Conservation (phyloP, 1,140 invertebrate species). For the Pseudomyrmex flavicornis region DNA sequence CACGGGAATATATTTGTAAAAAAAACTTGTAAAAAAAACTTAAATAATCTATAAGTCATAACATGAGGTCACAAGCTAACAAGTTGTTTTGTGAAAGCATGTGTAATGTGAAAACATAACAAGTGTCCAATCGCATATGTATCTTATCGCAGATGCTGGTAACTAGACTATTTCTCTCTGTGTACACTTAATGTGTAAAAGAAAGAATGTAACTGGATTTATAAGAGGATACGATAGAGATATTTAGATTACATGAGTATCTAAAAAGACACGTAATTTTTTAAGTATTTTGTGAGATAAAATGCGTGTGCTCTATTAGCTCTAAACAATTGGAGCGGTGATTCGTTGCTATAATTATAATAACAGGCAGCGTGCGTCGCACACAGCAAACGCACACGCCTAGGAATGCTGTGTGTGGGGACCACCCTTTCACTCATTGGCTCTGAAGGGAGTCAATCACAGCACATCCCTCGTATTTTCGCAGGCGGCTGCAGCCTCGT, state of each 20-base stretch:
- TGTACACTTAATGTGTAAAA: slow-evolving; percentile 59
- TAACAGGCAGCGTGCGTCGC: slow-evolving; percentile 83
- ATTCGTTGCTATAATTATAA: slow-evolving; percentile 84
- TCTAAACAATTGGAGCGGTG: slow-evolving; percentile 81
- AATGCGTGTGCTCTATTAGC: slow-evolving; percentile 80
- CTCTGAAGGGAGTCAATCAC: slow-evolving; percentile 83
- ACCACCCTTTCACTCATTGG: slow-evolving; percentile 81
- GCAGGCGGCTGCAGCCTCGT: slow-evolving; percentile 80
- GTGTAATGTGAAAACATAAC: slow-evolving; percentile 3
- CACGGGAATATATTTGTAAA: slow-evolving; percentile 8
- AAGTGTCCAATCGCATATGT: slow-evolving; percentile 44
- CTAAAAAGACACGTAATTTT: slow-evolving; percentile 63
- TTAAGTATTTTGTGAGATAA: slow-evolving; percentile 76
- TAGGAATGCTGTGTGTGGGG: slow-evolving; percentile 82
- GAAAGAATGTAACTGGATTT: slow-evolving; percentile 62
- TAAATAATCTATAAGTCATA: background rate
- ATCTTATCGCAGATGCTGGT: slow-evolving; percentile 30
- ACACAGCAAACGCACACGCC: slow-evolving; percentile 82
- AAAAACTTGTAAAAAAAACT: background rate
- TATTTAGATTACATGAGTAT: slow-evolving; percentile 52
- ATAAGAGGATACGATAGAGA: slow-evolving; percentile 53
- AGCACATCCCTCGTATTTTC: slow-evolving; percentile 82
- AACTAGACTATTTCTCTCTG: slow-evolving; percentile 34
- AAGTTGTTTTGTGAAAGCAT: background rate
- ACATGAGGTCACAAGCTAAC: background rate